These are phyloP conservation scores for Clostera curtula DNA, from an alignment of 2,888 invertebrate genomes.

Conservation along the genomic window DNA sequence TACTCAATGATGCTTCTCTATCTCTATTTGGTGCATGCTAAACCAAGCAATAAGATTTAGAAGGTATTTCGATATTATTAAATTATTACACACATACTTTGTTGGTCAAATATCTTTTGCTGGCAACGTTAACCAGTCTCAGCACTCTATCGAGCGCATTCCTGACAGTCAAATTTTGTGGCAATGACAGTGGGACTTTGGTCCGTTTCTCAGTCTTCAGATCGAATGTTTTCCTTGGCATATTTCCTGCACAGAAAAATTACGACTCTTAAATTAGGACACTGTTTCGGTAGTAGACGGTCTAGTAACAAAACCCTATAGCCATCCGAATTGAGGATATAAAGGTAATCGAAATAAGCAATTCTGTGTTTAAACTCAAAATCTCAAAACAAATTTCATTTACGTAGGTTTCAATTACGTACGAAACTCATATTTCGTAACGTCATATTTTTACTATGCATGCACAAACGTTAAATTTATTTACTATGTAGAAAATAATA, in stretches of 20 bases:
- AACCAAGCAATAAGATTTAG: too few species aligned
- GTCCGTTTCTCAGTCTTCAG: conserved; percentile 66
- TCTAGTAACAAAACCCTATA: neutral
- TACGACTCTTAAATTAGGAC: neutral
- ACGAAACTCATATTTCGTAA: too few species aligned
- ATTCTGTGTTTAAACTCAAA: too few species aligned
- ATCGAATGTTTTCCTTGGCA: conserved; percentile 77
- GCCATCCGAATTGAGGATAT: neutral
- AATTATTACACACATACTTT: conserved; percentile 80
- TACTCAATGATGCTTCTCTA: too few species aligned
- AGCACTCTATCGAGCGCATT: conserved; percentile 86
- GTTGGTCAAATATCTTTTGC: conserved; percentile 95
- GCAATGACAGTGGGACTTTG: conserved; percentile 71
- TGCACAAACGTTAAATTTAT: too few species aligned
- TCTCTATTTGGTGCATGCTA: too few species aligned
- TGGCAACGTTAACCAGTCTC: conserved; percentile 91
- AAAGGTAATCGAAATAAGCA: too few species aligned
- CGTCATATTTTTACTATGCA: too few species aligned
- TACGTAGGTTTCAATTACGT: too few species aligned
- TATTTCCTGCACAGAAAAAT: conserved; percentile 50
- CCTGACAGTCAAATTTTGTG: conserved; percentile 73
- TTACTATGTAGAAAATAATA: too few species aligned
- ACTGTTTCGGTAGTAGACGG: conserved; percentile 1
- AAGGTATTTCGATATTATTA: too few species aligned
- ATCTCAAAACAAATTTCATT: too few species aligned